phyloP scores from a whole-genome alignment of 2,113 vertebrate genomes.

The Bos javanicus region DNA sequence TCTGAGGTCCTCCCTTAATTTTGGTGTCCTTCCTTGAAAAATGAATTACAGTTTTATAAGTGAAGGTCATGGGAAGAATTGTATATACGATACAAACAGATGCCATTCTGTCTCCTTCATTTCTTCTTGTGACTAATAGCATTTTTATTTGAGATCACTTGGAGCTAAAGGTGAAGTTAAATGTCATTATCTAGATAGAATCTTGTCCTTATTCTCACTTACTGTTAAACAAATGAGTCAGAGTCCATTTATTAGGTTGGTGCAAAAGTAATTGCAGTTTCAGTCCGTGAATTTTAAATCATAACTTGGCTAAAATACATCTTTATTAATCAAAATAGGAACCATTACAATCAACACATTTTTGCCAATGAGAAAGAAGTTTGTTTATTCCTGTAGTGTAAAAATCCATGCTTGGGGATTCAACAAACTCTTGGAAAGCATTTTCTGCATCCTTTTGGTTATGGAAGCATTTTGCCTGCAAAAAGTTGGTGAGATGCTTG shows the following conservation, averaged over 20 bases:
- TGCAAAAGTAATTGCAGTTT: background rate
- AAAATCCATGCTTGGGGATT: background rate
- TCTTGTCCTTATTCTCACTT: background rate
- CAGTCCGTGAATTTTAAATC: background rate
- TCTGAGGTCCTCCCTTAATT: background rate
- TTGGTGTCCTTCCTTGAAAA: slow-evolving; percentile 24
- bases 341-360: background rate
- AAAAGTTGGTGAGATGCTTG: background rate
- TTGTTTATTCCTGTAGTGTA: background rate
- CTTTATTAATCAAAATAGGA: background rate
- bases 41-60: background rate
- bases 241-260: background rate
- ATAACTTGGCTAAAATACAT: background rate
- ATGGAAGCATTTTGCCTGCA: background rate
- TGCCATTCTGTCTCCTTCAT: background rate
- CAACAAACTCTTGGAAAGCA: background rate
- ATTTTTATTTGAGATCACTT: slow-evolving; percentile 13
- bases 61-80: background rate
- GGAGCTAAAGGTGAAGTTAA: slow-evolving; percentile 32
- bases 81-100: background rate
- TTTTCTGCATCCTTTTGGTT: background rate
- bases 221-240: background rate
- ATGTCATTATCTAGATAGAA: background rate
- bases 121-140: background rate
- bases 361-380: background rate